Evolutionary conservation across 2,113 vertebrate species (phyloP).

Genomic region (Blennius ocellaris): DNA sequence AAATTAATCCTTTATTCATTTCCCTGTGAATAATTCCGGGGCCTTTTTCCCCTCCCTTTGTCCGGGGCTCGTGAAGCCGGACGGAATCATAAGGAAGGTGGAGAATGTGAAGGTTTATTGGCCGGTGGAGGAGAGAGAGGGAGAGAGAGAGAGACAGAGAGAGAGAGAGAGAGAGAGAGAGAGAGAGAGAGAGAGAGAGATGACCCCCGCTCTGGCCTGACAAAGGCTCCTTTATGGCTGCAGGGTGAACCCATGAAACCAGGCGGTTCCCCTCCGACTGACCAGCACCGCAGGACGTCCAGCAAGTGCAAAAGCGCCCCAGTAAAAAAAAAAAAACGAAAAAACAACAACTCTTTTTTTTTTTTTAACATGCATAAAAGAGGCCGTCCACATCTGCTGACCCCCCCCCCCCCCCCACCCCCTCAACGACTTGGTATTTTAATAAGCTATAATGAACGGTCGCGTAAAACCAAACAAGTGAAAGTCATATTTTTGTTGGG

Average conservation of each 20-base stretch:
- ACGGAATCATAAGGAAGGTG: conserved; percentile 84
- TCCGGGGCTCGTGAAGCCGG: conserved; percentile 73
- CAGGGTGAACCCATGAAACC: conserved; percentile 77
- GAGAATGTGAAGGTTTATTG: conserved; percentile 83
- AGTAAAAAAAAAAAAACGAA: no score
- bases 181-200: conserved; percentile 74
- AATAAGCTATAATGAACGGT: no score
- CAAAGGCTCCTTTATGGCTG: conserved; percentile 84
- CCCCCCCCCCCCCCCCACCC: no score
- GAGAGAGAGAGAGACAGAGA: conserved; percentile 71
- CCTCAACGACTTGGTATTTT: no score
- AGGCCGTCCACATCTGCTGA: no score
- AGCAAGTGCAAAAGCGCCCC: conserved; percentile 73
- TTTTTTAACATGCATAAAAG: no score
- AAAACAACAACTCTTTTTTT: no score
- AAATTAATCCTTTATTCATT: conserved; percentile 87
- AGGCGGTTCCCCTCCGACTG: conserved; percentile 79
- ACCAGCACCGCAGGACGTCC: conserved; percentile 83
- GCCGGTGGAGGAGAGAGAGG: conserved; percentile 73
- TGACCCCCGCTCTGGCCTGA: conserved; percentile 80
- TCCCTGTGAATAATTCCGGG: conserved; percentile 82
- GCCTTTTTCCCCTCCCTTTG: conserved; percentile 82
- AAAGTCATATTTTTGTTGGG: no score
- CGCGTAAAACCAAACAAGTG: no score
- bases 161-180: conserved; percentile 75